Base-by-base conservation (phyloP, 1,140 invertebrate genomes). In the Drosophila mayri region DNA sequence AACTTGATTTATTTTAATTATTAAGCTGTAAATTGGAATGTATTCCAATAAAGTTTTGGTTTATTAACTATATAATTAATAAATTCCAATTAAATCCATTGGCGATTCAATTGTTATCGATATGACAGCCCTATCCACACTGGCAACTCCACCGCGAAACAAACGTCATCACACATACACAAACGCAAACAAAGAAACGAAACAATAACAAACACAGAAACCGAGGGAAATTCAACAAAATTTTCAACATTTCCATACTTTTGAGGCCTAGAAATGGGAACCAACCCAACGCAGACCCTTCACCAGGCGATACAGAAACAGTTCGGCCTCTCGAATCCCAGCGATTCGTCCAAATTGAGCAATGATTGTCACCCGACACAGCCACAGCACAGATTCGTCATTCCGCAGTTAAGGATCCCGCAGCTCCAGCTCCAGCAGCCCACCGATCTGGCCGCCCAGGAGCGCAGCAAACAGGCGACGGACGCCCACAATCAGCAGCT, bases 231-330 rank as follows among this genome's bases (percentile, higher is more conserved):
- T 28, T 28, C 3, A 20, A 14, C 12, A 67, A 41, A 43, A 43
- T 32, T 50, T 37, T 22, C 43, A 9, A 44, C 10, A 50, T 54
- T 44, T 43, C 5, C 43, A 30, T 18, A 35, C 32, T 58, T 79
- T 59, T 9, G 49, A 55, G 71, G 75, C 61, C 7, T 40, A n/a
- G 32, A 76, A 49, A 73, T 76, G 73, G 77, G 77, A 35, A 71
- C 58, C 28, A 74, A 79, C 52, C 70, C 73, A 6, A 70, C 46
- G n/a, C 74, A 79, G 43, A 66, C 70, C 16, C 62, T 80, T 18
- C 68, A 75, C 43, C 66, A 90, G 58, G 58, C 79, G 6, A 90
- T 88, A 10, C 75, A 67, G 44, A 46, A 60, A 9, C 73, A 83
- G 18, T 84, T 67, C 20, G 81, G 57, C 44, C 22, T 44, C 7